Evolutionary conservation across 1,140 invertebrate genomes (phyloP).

Genomic region (Melipona quadrifasciata): DNA sequence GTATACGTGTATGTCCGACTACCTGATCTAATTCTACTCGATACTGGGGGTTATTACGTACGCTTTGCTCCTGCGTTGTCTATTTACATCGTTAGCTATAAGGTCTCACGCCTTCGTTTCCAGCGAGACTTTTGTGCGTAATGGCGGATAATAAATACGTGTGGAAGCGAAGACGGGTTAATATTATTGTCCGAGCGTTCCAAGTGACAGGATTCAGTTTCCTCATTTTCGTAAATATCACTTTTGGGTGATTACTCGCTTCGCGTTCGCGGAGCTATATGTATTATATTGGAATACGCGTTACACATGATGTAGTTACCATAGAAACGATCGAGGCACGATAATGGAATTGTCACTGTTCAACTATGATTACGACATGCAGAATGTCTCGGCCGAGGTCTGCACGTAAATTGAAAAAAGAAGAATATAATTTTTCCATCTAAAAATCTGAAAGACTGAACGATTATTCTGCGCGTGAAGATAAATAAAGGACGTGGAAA

Average conservation of each 20-base stretch:
- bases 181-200: slow-evolving; percentile 30
- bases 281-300: not conserved
- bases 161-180: slow-evolving; percentile 56
- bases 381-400: not conserved
- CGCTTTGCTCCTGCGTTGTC: slow-evolving; percentile 57
- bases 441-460: too few relatives aligned
- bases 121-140: slow-evolving; percentile 45
- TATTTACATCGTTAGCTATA: slow-evolving; percentile 71
- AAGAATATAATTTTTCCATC: too few relatives aligned
- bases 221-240: not conserved
- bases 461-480: too few relatives aligned
- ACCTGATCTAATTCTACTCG: slow-evolving; percentile 66
- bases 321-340: slow-evolving; percentile 9
- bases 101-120: slow-evolving; percentile 50
- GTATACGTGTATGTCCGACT: slow-evolving; percentile 48
- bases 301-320: not conserved
- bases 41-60: slow-evolving; percentile 55
- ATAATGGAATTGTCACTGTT: not conserved
- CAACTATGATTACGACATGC: not conserved
- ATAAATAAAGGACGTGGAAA: too few relatives aligned
- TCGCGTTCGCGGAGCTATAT: not conserved
- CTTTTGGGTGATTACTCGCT: not conserved
- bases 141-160: slow-evolving; percentile 56
- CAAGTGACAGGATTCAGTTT: slow-evolving; percentile 42
- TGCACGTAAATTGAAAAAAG: too few relatives aligned